These are phyloP conservation scores for Ditula angustiorana DNA, from an alignment of 2,888 invertebrate species.

Conservation along the genomic window DNA sequence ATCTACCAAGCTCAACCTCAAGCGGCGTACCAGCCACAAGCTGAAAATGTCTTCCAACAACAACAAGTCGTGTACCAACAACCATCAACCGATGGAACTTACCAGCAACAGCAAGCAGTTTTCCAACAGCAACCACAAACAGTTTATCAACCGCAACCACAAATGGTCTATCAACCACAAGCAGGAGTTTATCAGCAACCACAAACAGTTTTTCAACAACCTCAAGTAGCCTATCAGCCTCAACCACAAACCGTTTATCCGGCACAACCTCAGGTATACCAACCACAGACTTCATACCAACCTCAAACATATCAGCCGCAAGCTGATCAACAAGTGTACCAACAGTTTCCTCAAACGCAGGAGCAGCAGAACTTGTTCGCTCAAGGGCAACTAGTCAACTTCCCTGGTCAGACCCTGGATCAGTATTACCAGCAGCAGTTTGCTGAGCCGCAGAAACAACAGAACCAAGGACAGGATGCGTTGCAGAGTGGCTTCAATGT, in stretches of 20 bases:
- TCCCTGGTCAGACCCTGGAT: conserved; percentile 50
- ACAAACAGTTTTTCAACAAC: conserved; percentile 10
- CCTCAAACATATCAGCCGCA: conserved; percentile 23
- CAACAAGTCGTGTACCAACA: conserved; percentile 25
- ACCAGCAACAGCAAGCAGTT: conserved; percentile 33
- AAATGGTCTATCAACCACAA: conserved; percentile 10
- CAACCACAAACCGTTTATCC: background rate
- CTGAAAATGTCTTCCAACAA: conserved; percentile 19
- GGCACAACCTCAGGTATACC: conserved; percentile 2
- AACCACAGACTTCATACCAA: conserved; percentile 13
- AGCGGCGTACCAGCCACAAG: conserved; percentile 12
- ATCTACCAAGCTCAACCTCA: conserved; percentile 32
- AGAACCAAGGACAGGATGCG: conserved; percentile 55
- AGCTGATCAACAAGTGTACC: conserved; percentile 41
- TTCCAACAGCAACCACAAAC: conserved; percentile 12
- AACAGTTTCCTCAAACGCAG: conserved; percentile 44
- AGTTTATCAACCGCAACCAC: conserved; percentile 5
- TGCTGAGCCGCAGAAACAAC: conserved; percentile 26
- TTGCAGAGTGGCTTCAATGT: conserved; percentile 73
- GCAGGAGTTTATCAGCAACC: background rate
- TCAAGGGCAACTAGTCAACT: conserved; percentile 52
- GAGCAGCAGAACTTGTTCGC: conserved; percentile 44
- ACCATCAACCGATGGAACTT: no score
- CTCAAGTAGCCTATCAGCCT: background rate
- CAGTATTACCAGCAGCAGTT: conserved; percentile 47